Evolutionary conservation across 1,140 invertebrate species (phyloP), one percentile per base, ranked within the genome.

Genomic region (Lithobius niger): DNA sequence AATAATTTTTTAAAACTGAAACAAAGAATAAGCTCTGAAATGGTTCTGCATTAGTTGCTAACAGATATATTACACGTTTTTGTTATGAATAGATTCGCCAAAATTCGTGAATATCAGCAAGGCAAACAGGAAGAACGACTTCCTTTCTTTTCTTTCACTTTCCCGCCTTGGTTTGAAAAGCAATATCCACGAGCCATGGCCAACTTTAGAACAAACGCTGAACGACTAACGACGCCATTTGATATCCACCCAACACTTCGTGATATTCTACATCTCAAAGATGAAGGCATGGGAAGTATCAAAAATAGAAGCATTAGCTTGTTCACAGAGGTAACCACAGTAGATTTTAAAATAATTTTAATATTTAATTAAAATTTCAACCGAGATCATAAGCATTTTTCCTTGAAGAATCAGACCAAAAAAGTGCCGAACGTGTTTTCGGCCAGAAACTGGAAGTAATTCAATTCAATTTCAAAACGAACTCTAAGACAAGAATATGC

Each of bases 111-210:
- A 60, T 91, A 88, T 0, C 71, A 89, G 10, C 88, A 92, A 69
- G 89, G 88, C 0, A 90, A 91, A 70, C 78, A 88, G 58, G 90
- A 95, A 67, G 90, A 95, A 64, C 76, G 90, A 4, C 61, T 93
- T 26, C 89, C 90, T 0, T 83, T 89, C 59, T 88, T 94, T 67
- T 81, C 82, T 0, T 79, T 92, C 51, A 71, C 77, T 0, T 78
- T 93, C 61, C 89, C 89, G 0, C 70, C 77, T 4, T 78, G 76
- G 65, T 80, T 91, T 58, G 58, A 66, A 51, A 76, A 76, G 47
- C 72, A 73, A 55, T 74, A 82, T 64, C 79, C 81, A 0, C 62
- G 72, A 28, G 76, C 77, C n/a, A 79, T 79, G 57, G 69, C 69
- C 0, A 83, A 84, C 66, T 76, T 92, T 22, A 59, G 61, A 36